Evolutionary conservation across 2,888 invertebrate species (phyloP).

Genomic region (Cheilosia vernalis): DNA sequence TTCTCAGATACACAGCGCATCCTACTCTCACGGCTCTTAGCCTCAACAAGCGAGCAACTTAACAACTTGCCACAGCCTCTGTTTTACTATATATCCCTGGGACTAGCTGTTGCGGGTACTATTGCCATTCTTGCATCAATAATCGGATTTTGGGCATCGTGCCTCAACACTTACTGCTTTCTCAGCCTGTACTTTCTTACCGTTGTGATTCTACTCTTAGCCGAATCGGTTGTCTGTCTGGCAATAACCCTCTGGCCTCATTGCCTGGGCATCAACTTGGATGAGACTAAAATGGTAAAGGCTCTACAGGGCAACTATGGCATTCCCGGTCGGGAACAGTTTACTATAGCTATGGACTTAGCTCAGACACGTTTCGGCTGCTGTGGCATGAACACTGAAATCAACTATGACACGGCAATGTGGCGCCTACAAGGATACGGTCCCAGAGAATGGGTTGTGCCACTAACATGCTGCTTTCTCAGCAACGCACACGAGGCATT

Average conservation of each 20-base stretch:
- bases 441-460: constrained; percentile 88
- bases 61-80: constrained; percentile 88
- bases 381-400: constrained; percentile 91
- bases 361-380: constrained; percentile 90
- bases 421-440: constrained; percentile 91
- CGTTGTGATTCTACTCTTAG: constrained; percentile 87
- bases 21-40: constrained; percentile 88
- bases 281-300: constrained; percentile 88
- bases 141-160: constrained; percentile 92
- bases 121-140: constrained; percentile 88
- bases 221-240: constrained; percentile 89
- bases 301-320: constrained; percentile 91
- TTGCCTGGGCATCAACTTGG: constrained; percentile 89
- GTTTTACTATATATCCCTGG: constrained; percentile 90
- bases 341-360: constrained; percentile 92
- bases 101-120: constrained; percentile 88
- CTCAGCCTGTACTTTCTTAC: constrained; percentile 89
- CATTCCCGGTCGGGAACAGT: constrained; percentile 87
- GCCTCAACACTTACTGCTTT: constrained; percentile 89
- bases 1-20: constrained; percentile 89
- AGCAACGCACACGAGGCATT: constrained; percentile 84
- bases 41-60: constrained; percentile 84
- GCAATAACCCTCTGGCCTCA: constrained; percentile 91
- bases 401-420: constrained; percentile 91
- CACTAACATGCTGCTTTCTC: constrained; percentile 88